Percentiles rank a stretch among this genome's conserved stretches.
Conservation (phyloP, 2,797 vertebrate genomes). For the Gymnoscopelus microlampas region DNA sequence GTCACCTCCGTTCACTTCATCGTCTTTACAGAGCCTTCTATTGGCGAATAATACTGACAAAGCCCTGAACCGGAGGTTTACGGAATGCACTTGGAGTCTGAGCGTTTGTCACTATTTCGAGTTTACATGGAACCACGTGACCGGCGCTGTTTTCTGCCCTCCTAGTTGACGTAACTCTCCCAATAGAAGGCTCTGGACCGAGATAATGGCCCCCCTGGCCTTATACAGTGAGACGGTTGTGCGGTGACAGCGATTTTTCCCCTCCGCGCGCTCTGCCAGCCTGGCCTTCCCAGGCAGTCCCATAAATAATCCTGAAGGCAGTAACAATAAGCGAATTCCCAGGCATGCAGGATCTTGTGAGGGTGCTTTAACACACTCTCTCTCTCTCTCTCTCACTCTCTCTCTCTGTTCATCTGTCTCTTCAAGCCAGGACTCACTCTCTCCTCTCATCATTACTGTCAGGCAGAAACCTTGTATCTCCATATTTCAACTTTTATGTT, state of each 20-base stretch:
- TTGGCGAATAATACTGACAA: too few relatives aligned
- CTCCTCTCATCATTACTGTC: too few relatives aligned
- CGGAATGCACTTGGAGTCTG: too few relatives aligned
- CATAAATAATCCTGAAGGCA: slow-evolving; percentile 39
- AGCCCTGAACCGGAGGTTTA: too few relatives aligned
- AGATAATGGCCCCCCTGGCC: slow-evolving; percentile 3
- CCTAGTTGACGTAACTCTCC: too few relatives aligned
- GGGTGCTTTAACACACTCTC: slow-evolving; percentile 20
- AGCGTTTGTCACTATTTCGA: too few relatives aligned
- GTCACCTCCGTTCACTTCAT: too few relatives aligned
- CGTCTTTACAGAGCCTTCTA: too few relatives aligned
- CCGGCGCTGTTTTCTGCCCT: too few relatives aligned
- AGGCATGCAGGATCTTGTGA: slow-evolving; percentile 35
- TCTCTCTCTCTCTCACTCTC: neutral
- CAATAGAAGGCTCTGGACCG: neutral
- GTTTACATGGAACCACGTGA: too few relatives aligned
- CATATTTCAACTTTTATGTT: neutral
- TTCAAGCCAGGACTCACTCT: neutral
- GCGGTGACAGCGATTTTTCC: slow-evolving; percentile 29
- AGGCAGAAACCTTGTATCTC: neutral
- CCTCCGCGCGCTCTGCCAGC: slow-evolving; percentile 14
- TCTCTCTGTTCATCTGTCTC: neutral
- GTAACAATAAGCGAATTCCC: slow-evolving; percentile 37
- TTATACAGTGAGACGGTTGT: slow-evolving; percentile 21
- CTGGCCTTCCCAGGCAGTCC: slow-evolving; percentile 27